These are phyloP conservation scores for Thermophis baileyi DNA, from an alignment of 2,113 vertebrate genomes.

Conservation along the genomic window DNA sequence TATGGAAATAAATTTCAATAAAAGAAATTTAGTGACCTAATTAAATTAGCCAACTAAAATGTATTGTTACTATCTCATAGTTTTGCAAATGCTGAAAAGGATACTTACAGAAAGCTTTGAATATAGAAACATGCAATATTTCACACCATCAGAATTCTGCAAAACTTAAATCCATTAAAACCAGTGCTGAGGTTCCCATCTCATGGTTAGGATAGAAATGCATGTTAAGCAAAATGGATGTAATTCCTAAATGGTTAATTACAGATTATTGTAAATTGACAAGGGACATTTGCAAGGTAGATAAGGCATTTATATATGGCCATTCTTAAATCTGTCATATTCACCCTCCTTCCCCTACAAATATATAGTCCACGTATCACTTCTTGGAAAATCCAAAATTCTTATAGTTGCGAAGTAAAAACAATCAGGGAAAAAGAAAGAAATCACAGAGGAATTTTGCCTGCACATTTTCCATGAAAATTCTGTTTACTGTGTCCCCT, in stretches of 20 bases:
- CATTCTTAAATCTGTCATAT: neutral
- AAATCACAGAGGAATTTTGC: neutral
- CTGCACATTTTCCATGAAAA: neutral
- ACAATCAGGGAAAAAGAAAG: neutral
- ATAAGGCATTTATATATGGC: neutral
- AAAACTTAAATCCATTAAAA: neutral
- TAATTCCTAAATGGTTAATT: neutral
- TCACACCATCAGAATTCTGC: accelerated
- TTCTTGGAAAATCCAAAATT: neutral
- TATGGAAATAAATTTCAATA: constrained; percentile 22
- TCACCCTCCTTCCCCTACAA: neutral
- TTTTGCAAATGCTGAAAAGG: constrained; percentile 19
- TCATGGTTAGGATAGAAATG: neutral
- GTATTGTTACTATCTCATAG: neutral
- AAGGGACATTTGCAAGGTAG: neutral
- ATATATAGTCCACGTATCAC: neutral
- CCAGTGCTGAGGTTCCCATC: accelerated
- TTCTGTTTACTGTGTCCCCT: neutral
- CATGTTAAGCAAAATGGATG: neutral
- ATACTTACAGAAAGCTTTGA: neutral
- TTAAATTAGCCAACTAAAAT: constrained; percentile 24
- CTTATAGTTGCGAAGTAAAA: neutral
- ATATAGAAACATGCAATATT: constrained; percentile 3
- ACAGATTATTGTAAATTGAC: neutral
- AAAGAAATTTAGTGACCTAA: constrained; percentile 37